phyloP scores from a whole-genome alignment of 2,797 vertebrate genomes.

The Malurus splendens region DNA sequence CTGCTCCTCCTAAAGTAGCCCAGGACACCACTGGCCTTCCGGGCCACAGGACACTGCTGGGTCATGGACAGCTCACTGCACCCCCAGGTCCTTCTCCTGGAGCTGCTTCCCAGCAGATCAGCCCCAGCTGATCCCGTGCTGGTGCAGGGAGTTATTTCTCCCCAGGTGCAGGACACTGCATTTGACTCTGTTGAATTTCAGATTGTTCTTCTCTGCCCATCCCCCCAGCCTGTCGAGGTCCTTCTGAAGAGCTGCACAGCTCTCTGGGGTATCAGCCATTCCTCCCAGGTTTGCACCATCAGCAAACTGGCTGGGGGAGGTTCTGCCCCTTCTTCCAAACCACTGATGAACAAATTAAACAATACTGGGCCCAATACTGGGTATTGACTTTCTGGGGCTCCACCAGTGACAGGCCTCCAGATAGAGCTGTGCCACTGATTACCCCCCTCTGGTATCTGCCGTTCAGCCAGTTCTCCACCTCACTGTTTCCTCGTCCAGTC shows the following conservation, averaged over 20 bases:
- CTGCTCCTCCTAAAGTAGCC: not conserved
- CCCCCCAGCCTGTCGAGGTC: not conserved
- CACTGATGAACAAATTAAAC: not conserved
- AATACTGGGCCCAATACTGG: not conserved
- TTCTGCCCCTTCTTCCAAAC: not conserved
- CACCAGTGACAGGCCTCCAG: not conserved
- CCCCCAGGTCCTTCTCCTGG: fast-evolving
- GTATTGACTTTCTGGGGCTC: too few species aligned
- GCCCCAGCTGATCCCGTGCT: too few species aligned
- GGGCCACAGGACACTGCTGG: not conserved
- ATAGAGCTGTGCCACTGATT: not conserved
- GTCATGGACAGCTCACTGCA: not conserved
- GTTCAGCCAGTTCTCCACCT: not conserved
- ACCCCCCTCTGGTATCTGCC: too few species aligned
- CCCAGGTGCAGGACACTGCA: not conserved
- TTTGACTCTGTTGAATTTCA: not conserved
- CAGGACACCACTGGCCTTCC: fast-evolving
- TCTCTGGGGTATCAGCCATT: fast-evolving
- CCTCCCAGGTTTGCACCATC: not conserved
- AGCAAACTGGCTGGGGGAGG: fast-evolving
- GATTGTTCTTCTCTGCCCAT: not conserved
- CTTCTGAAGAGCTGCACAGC: not conserved
- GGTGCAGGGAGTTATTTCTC: not conserved
- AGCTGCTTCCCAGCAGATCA: not conserved
- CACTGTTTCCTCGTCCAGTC: not conserved